A percentile compares a stretch with the other conserved stretches of the same genome.
Evolutionary conservation across 2,888 invertebrate species (phyloP).

Genomic region (Drosophila ochracea): DNA sequence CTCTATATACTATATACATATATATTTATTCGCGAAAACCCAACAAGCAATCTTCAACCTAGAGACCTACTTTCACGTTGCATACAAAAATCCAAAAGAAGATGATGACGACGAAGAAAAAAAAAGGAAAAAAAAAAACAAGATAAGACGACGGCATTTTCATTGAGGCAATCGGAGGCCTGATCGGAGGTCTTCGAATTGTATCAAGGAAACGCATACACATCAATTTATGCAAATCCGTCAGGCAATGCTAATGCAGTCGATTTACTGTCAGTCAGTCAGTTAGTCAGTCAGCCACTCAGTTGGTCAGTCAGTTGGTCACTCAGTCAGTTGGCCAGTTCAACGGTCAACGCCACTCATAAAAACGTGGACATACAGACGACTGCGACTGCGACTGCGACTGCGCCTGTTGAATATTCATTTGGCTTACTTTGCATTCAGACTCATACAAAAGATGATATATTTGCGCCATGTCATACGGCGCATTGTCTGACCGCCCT

Average conservation of each 20-base stretch:
- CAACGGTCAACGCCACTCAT: slow-evolving; percentile 73
- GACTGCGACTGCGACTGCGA: background rate
- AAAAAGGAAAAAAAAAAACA: background rate
- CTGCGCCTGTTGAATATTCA: slow-evolving; percentile 71
- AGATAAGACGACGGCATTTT: slow-evolving; percentile 37
- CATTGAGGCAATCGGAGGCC: slow-evolving; percentile 47
- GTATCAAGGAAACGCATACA: slow-evolving; percentile 76
- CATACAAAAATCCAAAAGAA: slow-evolving; percentile 50
- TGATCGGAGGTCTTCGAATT: slow-evolving; percentile 71
- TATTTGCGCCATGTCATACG: slow-evolving; percentile 49
- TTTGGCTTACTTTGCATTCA: slow-evolving; percentile 69
- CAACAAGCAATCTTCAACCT: slow-evolving; percentile 65
- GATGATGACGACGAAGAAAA: slow-evolving; percentile 1
- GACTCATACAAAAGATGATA: slow-evolving; percentile 69
- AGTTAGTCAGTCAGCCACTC: slow-evolving; percentile 28
- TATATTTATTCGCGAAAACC: slow-evolving; percentile 47
- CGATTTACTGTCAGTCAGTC: slow-evolving; percentile 27
- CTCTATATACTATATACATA: slow-evolving; percentile 5
- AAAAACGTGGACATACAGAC: slow-evolving; percentile 47
- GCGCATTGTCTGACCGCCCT: slow-evolving; percentile 64
- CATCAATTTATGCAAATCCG: slow-evolving; percentile 72
- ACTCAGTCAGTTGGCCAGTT: slow-evolving; percentile 46
- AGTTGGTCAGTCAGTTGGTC: slow-evolving; percentile 56
- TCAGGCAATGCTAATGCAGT: slow-evolving; percentile 75
- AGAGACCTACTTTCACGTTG: slow-evolving; percentile 75